Evolutionary conservation across 2,113 vertebrate genomes (phyloP).

Genomic region (Hippopotamus amphibius): DNA sequence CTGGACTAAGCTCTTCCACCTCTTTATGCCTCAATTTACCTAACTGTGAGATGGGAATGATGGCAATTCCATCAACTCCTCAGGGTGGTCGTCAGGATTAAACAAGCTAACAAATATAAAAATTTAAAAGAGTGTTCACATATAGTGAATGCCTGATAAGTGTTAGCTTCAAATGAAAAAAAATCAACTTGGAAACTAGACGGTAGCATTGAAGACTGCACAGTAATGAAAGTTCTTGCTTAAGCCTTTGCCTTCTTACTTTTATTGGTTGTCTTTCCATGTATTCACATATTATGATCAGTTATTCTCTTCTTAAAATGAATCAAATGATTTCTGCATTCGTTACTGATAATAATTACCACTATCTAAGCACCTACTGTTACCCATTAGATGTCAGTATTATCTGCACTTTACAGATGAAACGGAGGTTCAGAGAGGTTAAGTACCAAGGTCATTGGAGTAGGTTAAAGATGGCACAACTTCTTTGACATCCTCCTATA

Average conservation of each 20-base stretch:
- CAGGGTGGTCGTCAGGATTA: background rate
- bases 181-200: background rate
- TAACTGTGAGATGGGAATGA: background rate
- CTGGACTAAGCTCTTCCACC: background rate
- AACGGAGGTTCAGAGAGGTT: background rate
- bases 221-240: background rate
- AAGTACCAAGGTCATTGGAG: background rate
- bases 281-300: background rate
- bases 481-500: background rate
- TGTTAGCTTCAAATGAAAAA: background rate
- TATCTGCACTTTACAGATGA: background rate
- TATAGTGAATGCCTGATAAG: background rate
- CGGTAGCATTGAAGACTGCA: background rate
- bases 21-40: background rate
- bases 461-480: background rate
- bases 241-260: background rate
- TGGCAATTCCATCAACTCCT: background rate
- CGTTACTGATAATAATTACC: background rate
- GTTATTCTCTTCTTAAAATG: background rate
- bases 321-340: background rate
- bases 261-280: background rate
- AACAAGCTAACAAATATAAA: background rate
- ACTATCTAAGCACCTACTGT: background rate
- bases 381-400: background rate
- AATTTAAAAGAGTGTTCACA: background rate